A percentile compares a stretch with the other conserved stretches of the same genome.
phyloP scores from a whole-genome alignment of 2,888 invertebrate species.

The Synergus gifuensis region DNA sequence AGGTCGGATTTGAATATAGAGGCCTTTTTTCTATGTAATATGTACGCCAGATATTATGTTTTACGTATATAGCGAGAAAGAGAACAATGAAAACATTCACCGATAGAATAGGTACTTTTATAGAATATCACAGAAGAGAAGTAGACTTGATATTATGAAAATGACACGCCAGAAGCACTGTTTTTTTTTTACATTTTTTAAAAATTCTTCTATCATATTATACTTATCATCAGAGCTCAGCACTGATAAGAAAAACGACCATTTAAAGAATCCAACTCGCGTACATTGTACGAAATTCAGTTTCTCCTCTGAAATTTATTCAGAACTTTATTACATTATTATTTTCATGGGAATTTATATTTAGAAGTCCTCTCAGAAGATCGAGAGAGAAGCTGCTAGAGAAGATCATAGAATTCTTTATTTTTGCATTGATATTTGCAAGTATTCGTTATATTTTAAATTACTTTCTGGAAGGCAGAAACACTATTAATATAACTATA shows the following conservation, averaged over 20 bases:
- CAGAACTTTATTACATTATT: neutral
- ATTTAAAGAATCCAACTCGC: neutral
- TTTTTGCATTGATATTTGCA: neutral
- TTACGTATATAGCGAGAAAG: neutral
- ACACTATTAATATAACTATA: neutral
- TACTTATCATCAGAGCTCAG: neutral
- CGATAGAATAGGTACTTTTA: constrained; percentile 10
- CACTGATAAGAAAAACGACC: neutral
- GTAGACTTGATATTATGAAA: constrained; percentile 40
- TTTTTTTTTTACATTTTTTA: neutral
- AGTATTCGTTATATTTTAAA: neutral
- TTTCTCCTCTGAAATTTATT: neutral
- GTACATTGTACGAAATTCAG: neutral
- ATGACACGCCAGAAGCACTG: constrained; percentile 22
- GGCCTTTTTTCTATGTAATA: neutral
- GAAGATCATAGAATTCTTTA: neutral
- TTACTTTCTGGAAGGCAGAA: constrained; percentile 1
- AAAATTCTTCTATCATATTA: neutral
- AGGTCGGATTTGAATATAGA: constrained; percentile 3
- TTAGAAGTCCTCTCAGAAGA: neutral
- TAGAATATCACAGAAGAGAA: constrained; percentile 58
- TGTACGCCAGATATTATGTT: constrained; percentile 19
- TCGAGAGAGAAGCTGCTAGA: neutral
- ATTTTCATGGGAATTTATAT: neutral
- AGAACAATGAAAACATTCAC: constrained; percentile 16